These are phyloP conservation scores for Fragariocoptes setiger DNA, from an alignment of 1,140 invertebrate genomes.

Conservation along the genomic window DNA sequence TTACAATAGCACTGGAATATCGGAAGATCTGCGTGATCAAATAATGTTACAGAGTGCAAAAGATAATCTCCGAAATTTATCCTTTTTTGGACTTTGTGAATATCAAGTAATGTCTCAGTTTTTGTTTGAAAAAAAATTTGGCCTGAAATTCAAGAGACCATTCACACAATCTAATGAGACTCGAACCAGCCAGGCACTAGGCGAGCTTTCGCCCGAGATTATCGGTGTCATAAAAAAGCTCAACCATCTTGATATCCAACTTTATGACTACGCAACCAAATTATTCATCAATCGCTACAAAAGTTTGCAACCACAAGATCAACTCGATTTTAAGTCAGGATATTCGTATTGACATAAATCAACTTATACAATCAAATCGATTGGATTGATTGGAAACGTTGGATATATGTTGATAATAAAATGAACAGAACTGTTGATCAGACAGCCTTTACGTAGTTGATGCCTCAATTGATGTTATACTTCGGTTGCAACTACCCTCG, in stretches of 20 bases:
- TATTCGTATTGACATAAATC: no score
- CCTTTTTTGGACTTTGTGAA: constrained; percentile 87
- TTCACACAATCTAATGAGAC: constrained; percentile 69
- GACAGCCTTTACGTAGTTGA: no score
- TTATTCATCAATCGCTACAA: constrained; percentile 49
- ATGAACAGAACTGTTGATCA: no score
- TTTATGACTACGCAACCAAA: constrained; percentile 70
- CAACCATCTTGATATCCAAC: constrained; percentile 61
- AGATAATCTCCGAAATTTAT: constrained; percentile 65
- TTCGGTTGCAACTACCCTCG: no score
- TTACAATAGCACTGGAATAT: constrained; percentile 52
- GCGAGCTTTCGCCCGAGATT: constrained; percentile 33
- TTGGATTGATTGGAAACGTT: no score
- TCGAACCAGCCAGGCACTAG: constrained; percentile 37
- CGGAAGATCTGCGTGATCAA: constrained; percentile 26
- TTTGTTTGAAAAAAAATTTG: constrained; percentile 89
- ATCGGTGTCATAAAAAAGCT: constrained; percentile 36
- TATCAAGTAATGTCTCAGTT: constrained; percentile 74
- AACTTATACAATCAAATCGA: no score
- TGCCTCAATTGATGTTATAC: no score
- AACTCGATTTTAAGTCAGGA: no score
- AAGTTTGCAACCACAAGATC: no score
- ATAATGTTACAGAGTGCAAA: constrained; percentile 76
- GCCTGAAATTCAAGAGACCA: constrained; percentile 49
- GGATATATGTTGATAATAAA: no score